These are phyloP conservation scores for Stomorhina lunata DNA, from an alignment of 2,888 invertebrate genomes.

Conservation along the genomic window DNA sequence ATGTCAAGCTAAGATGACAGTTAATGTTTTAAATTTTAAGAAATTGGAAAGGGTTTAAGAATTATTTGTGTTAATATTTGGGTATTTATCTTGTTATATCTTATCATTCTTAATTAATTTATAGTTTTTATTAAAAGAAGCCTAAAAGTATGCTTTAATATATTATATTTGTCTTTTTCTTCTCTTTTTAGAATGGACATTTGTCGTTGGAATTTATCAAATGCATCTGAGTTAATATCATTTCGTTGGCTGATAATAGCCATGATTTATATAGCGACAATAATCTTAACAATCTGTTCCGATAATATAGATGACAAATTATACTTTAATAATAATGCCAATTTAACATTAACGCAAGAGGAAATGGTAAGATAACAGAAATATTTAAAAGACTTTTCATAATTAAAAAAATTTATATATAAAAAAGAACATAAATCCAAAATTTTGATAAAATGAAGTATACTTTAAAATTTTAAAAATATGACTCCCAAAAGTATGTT, in stretches of 20 bases:
- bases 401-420: too few species aligned
- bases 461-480: neutral
- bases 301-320: slow-evolving; percentile 79
- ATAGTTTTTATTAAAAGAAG: neutral
- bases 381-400: too few species aligned
- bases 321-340: slow-evolving; percentile 76
- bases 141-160: neutral
- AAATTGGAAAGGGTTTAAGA: too few species aligned
- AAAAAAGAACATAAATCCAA: too few species aligned
- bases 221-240: slow-evolving; percentile 78
- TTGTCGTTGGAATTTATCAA: slow-evolving; percentile 78
- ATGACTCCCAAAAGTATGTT: neutral
- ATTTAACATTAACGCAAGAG: slow-evolving; percentile 76
- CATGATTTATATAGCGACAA: slow-evolving; percentile 80
- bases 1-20: too few species aligned
- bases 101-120: neutral
- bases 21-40: too few species aligned
- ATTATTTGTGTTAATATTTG: neutral
- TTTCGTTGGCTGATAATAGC: slow-evolving; percentile 80
- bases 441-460: too few species aligned
- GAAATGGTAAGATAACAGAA: slow-evolving; percentile 78
- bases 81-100: neutral
- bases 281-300: slow-evolving; percentile 79
- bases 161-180: neutral
- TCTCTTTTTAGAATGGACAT: slow-evolving; percentile 77